phyloP scores from a whole-genome alignment of 2,113 vertebrate species.

The Pavo muticus region DNA sequence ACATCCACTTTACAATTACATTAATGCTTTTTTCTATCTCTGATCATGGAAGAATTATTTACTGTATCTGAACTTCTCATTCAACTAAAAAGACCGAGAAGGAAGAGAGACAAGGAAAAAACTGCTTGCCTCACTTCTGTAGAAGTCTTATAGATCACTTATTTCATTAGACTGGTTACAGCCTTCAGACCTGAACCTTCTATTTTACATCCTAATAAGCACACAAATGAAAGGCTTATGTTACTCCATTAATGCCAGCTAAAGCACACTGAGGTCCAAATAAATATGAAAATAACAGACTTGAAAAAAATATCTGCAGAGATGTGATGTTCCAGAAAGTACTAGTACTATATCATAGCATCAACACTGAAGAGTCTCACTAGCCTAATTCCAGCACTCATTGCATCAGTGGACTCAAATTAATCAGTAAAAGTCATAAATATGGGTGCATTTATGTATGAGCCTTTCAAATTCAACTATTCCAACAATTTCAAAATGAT shows the following conservation, averaged over 20 bases:
- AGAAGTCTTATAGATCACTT: not conserved
- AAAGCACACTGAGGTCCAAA: not conserved
- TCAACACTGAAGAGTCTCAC: not conserved
- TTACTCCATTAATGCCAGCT: not conserved
- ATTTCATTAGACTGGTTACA: not conserved
- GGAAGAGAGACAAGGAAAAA: not conserved
- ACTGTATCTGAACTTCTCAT: not conserved
- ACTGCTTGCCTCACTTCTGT: not conserved
- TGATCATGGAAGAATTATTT: not conserved
- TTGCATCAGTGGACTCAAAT: not conserved
- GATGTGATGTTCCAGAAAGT: not conserved
- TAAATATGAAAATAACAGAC: not conserved
- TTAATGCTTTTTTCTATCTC: not conserved
- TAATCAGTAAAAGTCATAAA: not conserved
- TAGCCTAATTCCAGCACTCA: not conserved
- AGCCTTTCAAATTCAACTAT: not conserved
- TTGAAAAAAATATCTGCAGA: not conserved
- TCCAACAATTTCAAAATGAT: not conserved
- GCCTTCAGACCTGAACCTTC: not conserved
- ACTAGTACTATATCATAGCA: not conserved
- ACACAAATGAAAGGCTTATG: not conserved
- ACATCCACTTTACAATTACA: not conserved
- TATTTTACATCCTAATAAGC: not conserved
- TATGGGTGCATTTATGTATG: not conserved
- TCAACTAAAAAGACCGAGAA: not conserved